Base-by-base conservation (phyloP, 2,797 vertebrate species). In the Emydoidea blandingii region DNA sequence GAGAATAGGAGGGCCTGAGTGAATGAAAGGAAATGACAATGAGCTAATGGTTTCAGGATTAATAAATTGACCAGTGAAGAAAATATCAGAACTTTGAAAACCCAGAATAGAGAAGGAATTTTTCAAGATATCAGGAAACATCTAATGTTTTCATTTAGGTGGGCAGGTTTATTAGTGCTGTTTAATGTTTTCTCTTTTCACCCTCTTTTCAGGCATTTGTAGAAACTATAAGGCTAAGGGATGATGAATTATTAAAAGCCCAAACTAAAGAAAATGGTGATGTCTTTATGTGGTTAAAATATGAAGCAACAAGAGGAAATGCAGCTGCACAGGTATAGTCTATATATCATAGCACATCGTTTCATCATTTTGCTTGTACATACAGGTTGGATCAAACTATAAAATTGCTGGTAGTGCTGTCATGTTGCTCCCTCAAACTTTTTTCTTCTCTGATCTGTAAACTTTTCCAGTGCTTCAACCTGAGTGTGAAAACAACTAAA, bases 261-360 rank as follows among this genome's bases (percentile, higher is more conserved):
- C 98, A 99, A 97, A 98, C 96, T 6, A 98, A 98, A 47, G 98
- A 99, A 93, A 97, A 97, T 0, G 98, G 98, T 0, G 99, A 99
- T 37, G 53, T 98, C 78, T 98, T 99, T 85, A 98, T 99, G 95
- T 99, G 98, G 98, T 91, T 99, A 85, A 99, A 99, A 93, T 98
- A 98, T 27, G 98, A 99, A 97, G 99, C 99, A n/a, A 98, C 98
- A 84, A 98, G 98, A 78, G 99, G 99, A 96, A 99, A 99, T 25
- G 81, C 98, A 0, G 98, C 98, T 3, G 98, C 99, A 83, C 99
- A 99, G 99, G 99, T 99, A 97, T 79, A 37, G 21, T 7, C 2
- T 6, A 8, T 29, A 31, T 52, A 47, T 47, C 90, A 79, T 41
- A 76, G 18, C 53, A 31, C 4, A 5, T 79, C 5, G 21, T 88